phyloP scores from a whole-genome alignment of 2,797 vertebrate species.

The Channa striata region DNA sequence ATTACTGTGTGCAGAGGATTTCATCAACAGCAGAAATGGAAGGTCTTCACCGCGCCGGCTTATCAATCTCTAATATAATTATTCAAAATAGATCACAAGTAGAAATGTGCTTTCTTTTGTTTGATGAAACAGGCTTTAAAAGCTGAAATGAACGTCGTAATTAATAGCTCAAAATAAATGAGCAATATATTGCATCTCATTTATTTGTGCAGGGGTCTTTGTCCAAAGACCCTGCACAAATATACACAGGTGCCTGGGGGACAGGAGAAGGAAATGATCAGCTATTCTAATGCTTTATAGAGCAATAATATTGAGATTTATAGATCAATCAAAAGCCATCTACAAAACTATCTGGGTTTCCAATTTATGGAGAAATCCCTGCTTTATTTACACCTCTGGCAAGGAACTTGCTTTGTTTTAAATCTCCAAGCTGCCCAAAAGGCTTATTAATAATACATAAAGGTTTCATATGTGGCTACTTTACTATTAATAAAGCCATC shows the following conservation, averaged over 20 bases:
- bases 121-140: background rate
- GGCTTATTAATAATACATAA: background rate
- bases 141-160: background rate
- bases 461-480: too few relatives aligned
- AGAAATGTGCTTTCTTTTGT: slow-evolving; percentile 4
- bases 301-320: too few relatives aligned
- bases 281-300: too few relatives aligned
- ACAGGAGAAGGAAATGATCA: too few relatives aligned
- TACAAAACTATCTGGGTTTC: background rate
- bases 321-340: too few relatives aligned
- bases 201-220: background rate
- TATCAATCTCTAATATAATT: slow-evolving; percentile 28
- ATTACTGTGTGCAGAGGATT: slow-evolving; percentile 16
- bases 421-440: background rate
- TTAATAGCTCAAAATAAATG: background rate
- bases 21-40: slow-evolving; percentile 35
- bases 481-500: background rate
- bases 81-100: slow-evolving; percentile 8
- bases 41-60: background rate
- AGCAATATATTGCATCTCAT: background rate
- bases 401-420: background rate
- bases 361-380: background rate
- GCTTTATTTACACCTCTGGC: background rate
- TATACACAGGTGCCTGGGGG: background rate
- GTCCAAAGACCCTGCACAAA: background rate